Conservation (phyloP, 1,140 invertebrate species). For the Aphaenogaster floridana region DNA sequence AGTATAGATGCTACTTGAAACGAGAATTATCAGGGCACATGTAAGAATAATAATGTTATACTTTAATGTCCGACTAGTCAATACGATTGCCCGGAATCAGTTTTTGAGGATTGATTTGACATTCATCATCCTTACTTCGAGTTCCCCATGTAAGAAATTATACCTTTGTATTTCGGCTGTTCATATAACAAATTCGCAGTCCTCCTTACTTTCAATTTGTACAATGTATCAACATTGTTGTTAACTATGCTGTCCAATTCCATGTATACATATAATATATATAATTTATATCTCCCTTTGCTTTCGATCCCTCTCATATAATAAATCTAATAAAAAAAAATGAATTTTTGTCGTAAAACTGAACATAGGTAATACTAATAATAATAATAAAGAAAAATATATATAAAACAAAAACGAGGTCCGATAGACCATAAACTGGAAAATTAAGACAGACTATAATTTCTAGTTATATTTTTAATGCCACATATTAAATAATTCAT, state of each 20-base stretch:
- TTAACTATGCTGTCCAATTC: not conserved
- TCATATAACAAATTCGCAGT: not conserved
- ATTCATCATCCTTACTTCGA: conserved; percentile 2
- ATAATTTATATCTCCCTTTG: not conserved
- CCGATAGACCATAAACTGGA: conserved; percentile 38
- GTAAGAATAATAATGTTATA: conserved; percentile 6
- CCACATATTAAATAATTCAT: conserved; percentile 16
- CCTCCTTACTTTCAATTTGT: not conserved
- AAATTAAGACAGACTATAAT: conserved; percentile 17
- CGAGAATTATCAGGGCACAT: conserved; percentile 24
- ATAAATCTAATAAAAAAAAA: conserved; percentile 18
- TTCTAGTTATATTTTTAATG: conserved; percentile 38
- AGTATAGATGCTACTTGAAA: conserved; percentile 29
- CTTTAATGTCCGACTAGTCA: conserved; percentile 1
- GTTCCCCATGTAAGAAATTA: not conserved
- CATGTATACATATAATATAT: not conserved
- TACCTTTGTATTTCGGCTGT: not conserved
- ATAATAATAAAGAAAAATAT: conserved; percentile 19
- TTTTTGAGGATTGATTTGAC: conserved; percentile 11
- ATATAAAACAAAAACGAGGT: not conserved
- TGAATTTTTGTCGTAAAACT: not conserved
- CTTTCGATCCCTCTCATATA: not conserved
- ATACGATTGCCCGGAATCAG: not conserved
- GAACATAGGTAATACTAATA: not conserved
- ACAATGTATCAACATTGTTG: conserved; percentile 16